A percentile compares a stretch with the other conserved stretches of the same genome.
phyloP scores from a whole-genome alignment of 2,113 vertebrate species.

The Rafetus swinhoei region DNA sequence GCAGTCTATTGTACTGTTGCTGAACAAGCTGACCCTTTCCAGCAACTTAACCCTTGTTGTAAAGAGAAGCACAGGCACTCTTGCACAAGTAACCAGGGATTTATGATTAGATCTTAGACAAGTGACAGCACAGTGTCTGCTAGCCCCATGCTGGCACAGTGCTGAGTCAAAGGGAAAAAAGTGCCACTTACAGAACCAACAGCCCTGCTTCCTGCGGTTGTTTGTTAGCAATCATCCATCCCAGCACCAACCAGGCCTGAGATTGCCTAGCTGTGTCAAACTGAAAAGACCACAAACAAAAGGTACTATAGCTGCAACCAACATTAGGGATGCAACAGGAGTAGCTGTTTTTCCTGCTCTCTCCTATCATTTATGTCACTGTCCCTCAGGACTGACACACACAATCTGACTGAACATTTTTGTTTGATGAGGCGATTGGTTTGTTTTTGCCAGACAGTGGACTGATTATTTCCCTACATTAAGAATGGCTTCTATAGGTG shows the following conservation, averaged over 20 bases:
- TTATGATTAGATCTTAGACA: neutral
- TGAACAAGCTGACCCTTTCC: neutral
- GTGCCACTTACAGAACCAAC: neutral
- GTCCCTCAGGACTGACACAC: neutral
- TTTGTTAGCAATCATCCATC: neutral
- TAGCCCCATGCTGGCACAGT: neutral
- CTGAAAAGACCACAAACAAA: neutral
- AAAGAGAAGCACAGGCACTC: neutral
- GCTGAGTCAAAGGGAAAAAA: neutral
- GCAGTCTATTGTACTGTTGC: neutral
- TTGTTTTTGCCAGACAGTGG: constrained; percentile 13
- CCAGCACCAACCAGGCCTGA: neutral
- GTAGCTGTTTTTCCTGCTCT: neutral
- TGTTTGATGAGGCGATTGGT: constrained; percentile 7
- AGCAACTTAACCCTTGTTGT: neutral
- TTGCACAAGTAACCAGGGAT: neutral
- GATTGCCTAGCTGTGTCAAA: neutral
- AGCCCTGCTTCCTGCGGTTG: neutral
- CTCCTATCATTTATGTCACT: neutral
- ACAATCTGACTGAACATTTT: neutral
- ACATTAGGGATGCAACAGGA: neutral
- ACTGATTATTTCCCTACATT: constrained; percentile 39
- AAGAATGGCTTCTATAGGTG: constrained; percentile 25
- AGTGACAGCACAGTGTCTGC: neutral
- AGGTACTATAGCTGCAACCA: neutral